Evolutionary conservation across 2,797 vertebrate species (phyloP), one percentile per base, ranked within the genome.

Genomic region (Helarctos malayanus): DNA sequence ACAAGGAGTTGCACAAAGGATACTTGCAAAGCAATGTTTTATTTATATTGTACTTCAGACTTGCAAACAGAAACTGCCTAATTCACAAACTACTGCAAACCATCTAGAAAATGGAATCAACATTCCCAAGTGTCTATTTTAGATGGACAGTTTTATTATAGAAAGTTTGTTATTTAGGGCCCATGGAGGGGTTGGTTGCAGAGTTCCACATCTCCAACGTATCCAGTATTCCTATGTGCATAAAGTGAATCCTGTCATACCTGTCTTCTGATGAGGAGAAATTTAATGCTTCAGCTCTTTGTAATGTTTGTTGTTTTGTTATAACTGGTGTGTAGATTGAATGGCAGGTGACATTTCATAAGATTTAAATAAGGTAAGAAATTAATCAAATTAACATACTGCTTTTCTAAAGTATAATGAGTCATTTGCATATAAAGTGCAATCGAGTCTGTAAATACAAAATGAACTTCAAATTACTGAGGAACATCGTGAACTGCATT

Each of bases 291-390:
- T 98, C 97, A 83, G 57, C 76, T 98, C 96, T 98, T 98, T 81
- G 69, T 71, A 80, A 89, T 97, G 94, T 96, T 98, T 98, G 95
- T 96, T 98, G 95, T 98, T 98, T 98, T 98, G 86, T 98, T 98
- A 63, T 78, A 98, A 95, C 86, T 97, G 94, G 68, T 79, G 12
- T 97, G 97, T 85, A 98, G 98, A 97, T 97, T 99, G 99, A 99
- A 98, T 98, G 98, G 96, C 99, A 99, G 98, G 97, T 99, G 98
- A 98, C 98, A 99, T 98, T 99, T 98, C 54, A 27, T 85, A 97
- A 98, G 97, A 98, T 97, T 98, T 98, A 99, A 99, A 98, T 98
- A 97, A 96, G 90, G 95, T 95, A 98, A 98, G 97, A 98, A 98
- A 98, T 98, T 98, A 99, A 98, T 98, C 97, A 98, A 98, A 99